Evolutionary conservation across 2,888 invertebrate species (phyloP).

Genomic region (Drosophila pseudotakahashii): DNA sequence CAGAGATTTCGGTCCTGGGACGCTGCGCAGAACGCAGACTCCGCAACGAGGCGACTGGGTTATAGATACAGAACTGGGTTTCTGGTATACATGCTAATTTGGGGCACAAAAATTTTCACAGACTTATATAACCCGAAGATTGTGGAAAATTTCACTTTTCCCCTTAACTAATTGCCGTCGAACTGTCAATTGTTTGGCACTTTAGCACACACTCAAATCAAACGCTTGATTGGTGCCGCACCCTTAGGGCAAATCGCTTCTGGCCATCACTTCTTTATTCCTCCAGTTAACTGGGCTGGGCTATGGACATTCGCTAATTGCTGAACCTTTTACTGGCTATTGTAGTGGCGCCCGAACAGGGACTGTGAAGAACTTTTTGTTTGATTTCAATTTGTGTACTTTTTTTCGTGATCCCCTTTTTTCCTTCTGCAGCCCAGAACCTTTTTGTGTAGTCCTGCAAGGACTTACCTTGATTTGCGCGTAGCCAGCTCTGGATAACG

Average conservation of each 20-base stretch:
- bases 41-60: constrained; percentile 70
- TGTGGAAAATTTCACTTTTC: constrained; percentile 23
- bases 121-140: constrained; percentile 73
- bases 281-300: constrained; percentile 54
- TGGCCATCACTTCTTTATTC: background rate
- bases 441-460: constrained; percentile 7
- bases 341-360: background rate
- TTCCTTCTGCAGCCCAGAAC: constrained; percentile 13
- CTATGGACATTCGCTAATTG: constrained; percentile 43
- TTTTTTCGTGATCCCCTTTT: background rate
- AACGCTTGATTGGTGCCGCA: constrained; percentile 60
- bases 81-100: constrained; percentile 80
- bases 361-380: constrained; percentile 19
- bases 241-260: constrained; percentile 43
- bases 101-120: constrained; percentile 72
- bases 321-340: constrained; percentile 10
- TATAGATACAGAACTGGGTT: constrained; percentile 80
- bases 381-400: constrained; percentile 42
- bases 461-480: constrained; percentile 67
- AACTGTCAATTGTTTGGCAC: constrained; percentile 39
- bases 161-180: constrained; percentile 10
- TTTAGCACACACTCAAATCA: constrained; percentile 68
- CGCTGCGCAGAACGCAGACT: constrained; percentile 81
- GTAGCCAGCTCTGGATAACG: constrained; percentile 69
- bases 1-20: constrained; percentile 45